Base-by-base conservation (phyloP, 2,888 invertebrate species). In the Pecten maximus region DNA sequence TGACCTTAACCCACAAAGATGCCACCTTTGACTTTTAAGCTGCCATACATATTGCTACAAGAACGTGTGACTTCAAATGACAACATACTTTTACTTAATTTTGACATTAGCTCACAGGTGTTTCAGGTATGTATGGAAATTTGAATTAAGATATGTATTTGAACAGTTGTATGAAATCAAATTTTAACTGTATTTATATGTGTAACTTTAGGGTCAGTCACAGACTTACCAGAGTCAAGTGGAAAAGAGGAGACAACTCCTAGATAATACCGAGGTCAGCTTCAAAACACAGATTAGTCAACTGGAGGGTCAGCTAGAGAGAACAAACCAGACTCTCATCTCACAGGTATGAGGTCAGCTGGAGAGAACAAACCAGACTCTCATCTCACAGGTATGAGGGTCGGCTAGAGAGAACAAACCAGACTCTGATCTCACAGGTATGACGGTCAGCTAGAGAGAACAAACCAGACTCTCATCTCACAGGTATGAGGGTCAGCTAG, bases 161-260 rank as follows among this genome's bases (percentile, higher is more conserved):
- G 19, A 54, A n/a, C n/a, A n/a, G n/a, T n/a, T n/a, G n/a, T n/a
- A n/a, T n/a, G n/a, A n/a, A n/a, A 23, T 54, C 23, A 19, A 48
- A 12, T 19, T 54, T 19, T 54, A 50, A 19, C 54, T 54, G 23
- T 54, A 54, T 54, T 23, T n/a, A 54, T 54, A 6, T 54, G 54
- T 54, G n/a, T n/a, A 54, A 19, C 19, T 35, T 74, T 35, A 95
- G 95, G 94, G 95, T 93, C 95, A 95, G 91, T 93, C 94, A 88
- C 94, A 95, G 92, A 94, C 95, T 4, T 95, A 95, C 92, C 95
- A 95, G 91, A 91, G 92, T n/a, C 96, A 96, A 93, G 92, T 96
- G 10, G 96, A 95, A 90, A 93, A 94, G 87, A 90, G 96, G 89
- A 91, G 92, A 50, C 94, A 95, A 91, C 94, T 96, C 92, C 93